These are phyloP conservation scores for Jaculus jaculus DNA, from an alignment of 2,113 vertebrate species.

Conservation along the genomic window DNA sequence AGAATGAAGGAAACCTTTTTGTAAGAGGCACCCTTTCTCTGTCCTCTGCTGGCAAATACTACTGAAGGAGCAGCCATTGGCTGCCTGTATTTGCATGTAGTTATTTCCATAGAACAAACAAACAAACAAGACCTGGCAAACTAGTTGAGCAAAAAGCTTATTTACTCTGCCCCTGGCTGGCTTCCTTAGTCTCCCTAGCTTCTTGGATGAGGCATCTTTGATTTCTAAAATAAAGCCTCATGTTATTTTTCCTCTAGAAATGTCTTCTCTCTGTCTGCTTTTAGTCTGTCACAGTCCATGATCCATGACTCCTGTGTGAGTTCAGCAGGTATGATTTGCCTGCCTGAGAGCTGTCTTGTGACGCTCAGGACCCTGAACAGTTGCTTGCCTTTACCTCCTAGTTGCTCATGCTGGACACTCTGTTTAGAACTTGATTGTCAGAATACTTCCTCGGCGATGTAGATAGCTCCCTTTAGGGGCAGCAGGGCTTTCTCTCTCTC, in stretches of 20 bases:
- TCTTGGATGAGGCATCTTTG: slow-evolving; percentile 1
- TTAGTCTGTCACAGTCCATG: neutral
- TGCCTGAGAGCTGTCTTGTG: neutral
- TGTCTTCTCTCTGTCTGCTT: neutral
- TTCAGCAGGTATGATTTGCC: neutral
- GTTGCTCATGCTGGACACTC: neutral
- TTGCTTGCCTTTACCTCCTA: neutral
- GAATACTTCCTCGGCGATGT: neutral
- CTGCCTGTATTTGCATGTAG: neutral
- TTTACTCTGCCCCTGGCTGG: neutral
- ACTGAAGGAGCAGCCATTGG: too few species aligned
- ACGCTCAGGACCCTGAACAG: neutral
- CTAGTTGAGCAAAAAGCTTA: slow-evolving; percentile 8
- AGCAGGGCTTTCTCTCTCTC: too few species aligned
- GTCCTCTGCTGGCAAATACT: neutral
- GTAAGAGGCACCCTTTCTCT: neutral
- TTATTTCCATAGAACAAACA: slow-evolving; percentile 12
- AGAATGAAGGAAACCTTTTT: neutral
- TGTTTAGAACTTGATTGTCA: neutral
- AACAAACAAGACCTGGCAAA: slow-evolving; percentile 21
- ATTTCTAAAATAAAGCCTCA: neutral
- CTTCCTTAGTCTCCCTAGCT: neutral
- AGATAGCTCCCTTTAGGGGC: neutral
- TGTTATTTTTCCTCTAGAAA: neutral
- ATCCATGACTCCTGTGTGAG: neutral